Percentiles rank a stretch among this genome's conserved stretches.
phyloP scores from a whole-genome alignment of 2,888 invertebrate genomes.

The Drosophila cognata region DNA sequence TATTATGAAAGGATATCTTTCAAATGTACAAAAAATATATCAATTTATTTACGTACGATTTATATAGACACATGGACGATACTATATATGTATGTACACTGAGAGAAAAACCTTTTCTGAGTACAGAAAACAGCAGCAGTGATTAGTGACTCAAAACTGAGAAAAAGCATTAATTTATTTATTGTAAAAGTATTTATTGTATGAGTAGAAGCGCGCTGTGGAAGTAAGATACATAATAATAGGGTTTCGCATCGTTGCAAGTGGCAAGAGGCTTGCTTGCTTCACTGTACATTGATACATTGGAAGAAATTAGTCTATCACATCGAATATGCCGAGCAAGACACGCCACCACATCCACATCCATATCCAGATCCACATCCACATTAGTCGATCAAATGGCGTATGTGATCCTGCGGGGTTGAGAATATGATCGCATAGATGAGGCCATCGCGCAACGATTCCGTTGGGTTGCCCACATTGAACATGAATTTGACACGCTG shows the following conservation, averaged over 20 bases:
- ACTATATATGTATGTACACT: background rate
- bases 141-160: background rate
- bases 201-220: constrained; percentile 2
- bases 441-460: constrained; percentile 91
- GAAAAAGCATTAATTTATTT: constrained; percentile 11
- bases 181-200: constrained; percentile 1
- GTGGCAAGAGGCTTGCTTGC: background rate
- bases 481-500: constrained; percentile 91
- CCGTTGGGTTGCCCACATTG: constrained; percentile 89
- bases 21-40: background rate
- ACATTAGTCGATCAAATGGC: constrained; percentile 69
- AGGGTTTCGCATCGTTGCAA: background rate
- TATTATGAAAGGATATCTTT: background rate
- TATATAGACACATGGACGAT: background rate
- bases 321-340: constrained; percentile 33
- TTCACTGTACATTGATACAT: constrained; percentile 10
- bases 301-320: constrained; percentile 33
- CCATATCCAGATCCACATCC: constrained; percentile 14
- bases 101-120: background rate
- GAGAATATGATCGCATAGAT: constrained; percentile 91
- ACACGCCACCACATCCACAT: constrained; percentile 4
- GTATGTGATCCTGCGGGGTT: constrained; percentile 82
- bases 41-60: background rate
- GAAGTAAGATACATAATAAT: constrained; percentile 3
- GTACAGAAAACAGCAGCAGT: background rate